phyloP scores from a whole-genome alignment of 92 coral and sea anemone genomes.

The Zoanthus sansibaricus region DNA sequence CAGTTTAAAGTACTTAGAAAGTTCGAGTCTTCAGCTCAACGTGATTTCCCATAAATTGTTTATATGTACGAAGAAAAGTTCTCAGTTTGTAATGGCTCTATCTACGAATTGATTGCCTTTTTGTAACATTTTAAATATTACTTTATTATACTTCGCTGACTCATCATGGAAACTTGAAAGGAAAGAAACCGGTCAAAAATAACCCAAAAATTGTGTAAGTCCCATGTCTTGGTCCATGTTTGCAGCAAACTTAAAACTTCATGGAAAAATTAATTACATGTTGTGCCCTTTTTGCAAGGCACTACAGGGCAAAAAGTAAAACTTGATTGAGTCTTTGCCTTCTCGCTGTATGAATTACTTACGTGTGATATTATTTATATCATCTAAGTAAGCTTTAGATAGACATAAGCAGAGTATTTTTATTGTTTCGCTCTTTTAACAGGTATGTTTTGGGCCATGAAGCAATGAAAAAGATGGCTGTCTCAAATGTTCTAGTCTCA shows the following conservation, averaged over 20 bases:
- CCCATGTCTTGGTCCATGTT: background rate
- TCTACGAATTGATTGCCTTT: background rate
- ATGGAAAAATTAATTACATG: background rate
- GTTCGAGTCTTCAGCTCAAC: background rate
- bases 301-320: background rate
- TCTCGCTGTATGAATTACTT: background rate
- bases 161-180: background rate
- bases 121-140: no score
- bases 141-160: background rate
- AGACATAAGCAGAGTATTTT: background rate
- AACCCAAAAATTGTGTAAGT: background rate
- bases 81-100: background rate
- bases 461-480: conserved; percentile 99
- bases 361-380: background rate
- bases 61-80: background rate
- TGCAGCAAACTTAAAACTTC: background rate
- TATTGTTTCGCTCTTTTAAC: background rate
- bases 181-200: background rate
- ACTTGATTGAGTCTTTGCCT: no score
- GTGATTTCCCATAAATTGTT: background rate
- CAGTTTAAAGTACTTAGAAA: background rate
- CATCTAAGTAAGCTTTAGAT: background rate
- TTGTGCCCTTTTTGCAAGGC: no score
- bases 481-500: conserved; percentile 89
- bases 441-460: conserved; percentile 99